Evolutionary conservation across 2,113 vertebrate species (phyloP).

Genomic region (Todiramphus saurophagus): DNA sequence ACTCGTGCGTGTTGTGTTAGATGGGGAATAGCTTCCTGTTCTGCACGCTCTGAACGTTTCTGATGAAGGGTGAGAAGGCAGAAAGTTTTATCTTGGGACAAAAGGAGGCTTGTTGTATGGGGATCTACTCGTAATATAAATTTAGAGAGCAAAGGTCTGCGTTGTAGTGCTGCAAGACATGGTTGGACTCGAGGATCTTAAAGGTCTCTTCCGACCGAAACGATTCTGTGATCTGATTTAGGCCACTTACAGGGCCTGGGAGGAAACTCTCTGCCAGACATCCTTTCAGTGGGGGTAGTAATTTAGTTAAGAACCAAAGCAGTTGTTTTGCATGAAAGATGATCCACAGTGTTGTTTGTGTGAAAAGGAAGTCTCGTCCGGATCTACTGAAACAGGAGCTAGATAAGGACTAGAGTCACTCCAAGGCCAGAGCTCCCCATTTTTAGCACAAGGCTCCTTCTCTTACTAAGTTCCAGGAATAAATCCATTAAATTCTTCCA

Average conservation of each 20-base stretch:
- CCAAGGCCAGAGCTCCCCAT: not conserved
- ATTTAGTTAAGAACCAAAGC: not conserved
- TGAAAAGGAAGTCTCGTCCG: not conserved
- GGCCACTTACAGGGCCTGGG: not conserved
- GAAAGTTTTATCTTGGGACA: not conserved
- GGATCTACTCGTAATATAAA: not conserved
- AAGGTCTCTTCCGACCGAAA: too few species aligned
- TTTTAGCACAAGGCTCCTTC: not conserved
- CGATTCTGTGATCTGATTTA: too few species aligned
- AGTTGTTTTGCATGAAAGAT: not conserved
- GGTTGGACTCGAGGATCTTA: not conserved
- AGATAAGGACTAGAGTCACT: not conserved
- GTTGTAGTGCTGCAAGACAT: not conserved
- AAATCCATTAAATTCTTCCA: not conserved
- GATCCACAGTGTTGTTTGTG: not conserved
- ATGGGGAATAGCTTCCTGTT: not conserved
- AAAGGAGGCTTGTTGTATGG: not conserved
- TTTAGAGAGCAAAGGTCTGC: not conserved
- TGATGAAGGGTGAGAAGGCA: too few species aligned
- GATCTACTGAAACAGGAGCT: not conserved
- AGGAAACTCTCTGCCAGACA: not conserved
- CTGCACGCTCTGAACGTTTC: not conserved
- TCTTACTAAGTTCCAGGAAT: not conserved
- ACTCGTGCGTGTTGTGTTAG: accelerated
- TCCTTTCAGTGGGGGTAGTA: not conserved